Base-by-base conservation (phyloP, 2,888 invertebrate species). In the Agrilus mali region DNA sequence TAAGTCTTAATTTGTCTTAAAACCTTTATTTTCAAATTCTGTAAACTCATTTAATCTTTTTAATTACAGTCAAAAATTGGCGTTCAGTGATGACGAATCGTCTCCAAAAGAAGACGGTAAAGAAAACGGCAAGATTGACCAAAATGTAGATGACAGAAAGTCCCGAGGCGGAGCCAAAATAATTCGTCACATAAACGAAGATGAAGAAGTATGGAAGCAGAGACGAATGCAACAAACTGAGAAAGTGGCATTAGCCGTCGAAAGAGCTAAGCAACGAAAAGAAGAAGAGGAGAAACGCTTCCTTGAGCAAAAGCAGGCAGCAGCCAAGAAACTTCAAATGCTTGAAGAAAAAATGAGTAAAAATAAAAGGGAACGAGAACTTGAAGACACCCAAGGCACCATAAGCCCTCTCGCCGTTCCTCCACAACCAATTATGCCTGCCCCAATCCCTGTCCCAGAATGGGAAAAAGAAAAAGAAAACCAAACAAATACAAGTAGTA, bases 1-100 rank as follows among this genome's bases (percentile, higher is more conserved):
- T 78, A 55, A 69, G 73, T 49, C 7, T 32, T 46, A 17, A 27
- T 33, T 34, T 42, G 37, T 13, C 42, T 31, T 38, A 39, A 6
- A 33, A 38, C 33, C 40, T 37, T 34, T 14, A 22, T n/a, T 6
- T 41, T 20, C 7, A 38, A 20, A n/a, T 12, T 37, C 7, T 42
- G 10, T 16, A n/a, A 32, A 8, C 4, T 36, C 15, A 32, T 38
- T 13, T 33, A 13, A 31, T 14, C 36, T 51, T 50, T 47, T 50
- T 45, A 50, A 42, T 49, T 68, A 65, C 68, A 82, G 82, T 72
- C 88, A 92, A 71, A 93, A 92, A 67, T 69, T 95, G 61, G 84
- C 87, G 53, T 95, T 94, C 68, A 93, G 93, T 60, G 94, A 95
- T 68, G 93, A 93, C 58, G 94, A 94, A 66, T 71, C 71, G 8